Evolutionary conservation across 2,797 vertebrate species (phyloP).

Genomic region (Scolopax bukidnonensis): DNA sequence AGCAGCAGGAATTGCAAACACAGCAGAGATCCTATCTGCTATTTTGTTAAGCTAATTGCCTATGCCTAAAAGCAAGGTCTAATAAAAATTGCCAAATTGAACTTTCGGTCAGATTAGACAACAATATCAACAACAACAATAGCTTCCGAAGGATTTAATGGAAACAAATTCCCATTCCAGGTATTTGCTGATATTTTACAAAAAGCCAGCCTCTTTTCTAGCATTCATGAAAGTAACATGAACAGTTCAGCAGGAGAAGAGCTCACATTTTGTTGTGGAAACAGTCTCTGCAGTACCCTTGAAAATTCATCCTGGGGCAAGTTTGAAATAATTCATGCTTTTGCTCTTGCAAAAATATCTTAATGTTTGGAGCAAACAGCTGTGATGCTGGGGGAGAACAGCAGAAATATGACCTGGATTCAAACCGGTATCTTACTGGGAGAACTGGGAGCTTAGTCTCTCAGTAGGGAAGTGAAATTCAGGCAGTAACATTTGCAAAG

Average conservation of each 20-base stretch:
- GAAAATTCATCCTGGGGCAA: conserved; percentile 57
- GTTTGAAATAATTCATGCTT: conserved; percentile 58
- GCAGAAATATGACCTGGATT: background rate
- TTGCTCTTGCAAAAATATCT: conserved; percentile 48
- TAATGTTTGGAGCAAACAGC: conserved; percentile 39
- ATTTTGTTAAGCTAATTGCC: conserved; percentile 27
- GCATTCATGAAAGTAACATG: background rate
- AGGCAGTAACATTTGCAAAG: background rate
- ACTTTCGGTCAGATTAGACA: background rate
- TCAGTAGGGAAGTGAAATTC: background rate
- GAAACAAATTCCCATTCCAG: conserved; percentile 4
- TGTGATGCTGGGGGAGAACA: background rate
- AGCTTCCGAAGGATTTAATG: conserved; percentile 11
- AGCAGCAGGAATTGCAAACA: conserved; percentile 24
- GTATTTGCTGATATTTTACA: background rate
- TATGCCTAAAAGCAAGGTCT: background rate
- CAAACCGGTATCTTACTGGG: background rate
- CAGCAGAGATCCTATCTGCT: conserved; percentile 34
- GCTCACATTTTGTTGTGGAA: conserved; percentile 32
- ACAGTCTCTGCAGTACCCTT: conserved; percentile 13
- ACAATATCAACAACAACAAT: background rate
- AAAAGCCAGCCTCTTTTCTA: background rate
- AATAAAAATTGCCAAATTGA: conserved; percentile 23
- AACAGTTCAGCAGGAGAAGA: conserved; percentile 23
- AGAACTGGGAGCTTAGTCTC: background rate